These are phyloP conservation scores for Adelosebastes latens DNA, from an alignment of 2,797 vertebrate genomes.

Conservation along the genomic window DNA sequence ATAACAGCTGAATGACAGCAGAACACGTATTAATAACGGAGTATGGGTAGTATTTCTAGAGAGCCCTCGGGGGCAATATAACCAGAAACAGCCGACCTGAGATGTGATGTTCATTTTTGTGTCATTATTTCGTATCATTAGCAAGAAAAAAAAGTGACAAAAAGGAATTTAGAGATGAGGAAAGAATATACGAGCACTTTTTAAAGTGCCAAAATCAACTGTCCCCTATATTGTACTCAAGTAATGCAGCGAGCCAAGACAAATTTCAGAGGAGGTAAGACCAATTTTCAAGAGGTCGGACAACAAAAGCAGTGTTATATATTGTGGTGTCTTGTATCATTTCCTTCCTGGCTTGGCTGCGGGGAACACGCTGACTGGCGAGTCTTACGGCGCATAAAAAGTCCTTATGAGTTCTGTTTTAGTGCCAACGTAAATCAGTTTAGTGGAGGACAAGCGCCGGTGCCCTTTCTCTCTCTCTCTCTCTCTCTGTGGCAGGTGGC, in stretches of 20 bases:
- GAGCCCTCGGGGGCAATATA: background rate
- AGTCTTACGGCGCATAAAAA: constrained; percentile 55
- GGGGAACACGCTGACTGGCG: constrained; percentile 51
- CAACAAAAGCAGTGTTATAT: constrained; percentile 52
- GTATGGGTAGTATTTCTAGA: constrained; percentile 3
- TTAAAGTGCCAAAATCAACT: constrained; percentile 31
- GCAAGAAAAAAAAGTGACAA: background rate
- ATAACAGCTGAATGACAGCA: constrained; percentile 22
- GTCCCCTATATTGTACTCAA: constrained; percentile 2
- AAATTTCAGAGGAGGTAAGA: constrained; percentile 43
- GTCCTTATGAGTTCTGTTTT: constrained; percentile 62
- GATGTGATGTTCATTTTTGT: constrained; percentile 12
- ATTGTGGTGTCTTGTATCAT: constrained; percentile 57
- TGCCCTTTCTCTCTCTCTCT: constrained; percentile 35
- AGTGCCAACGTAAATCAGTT: constrained; percentile 74
- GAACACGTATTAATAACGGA: constrained; percentile 22
- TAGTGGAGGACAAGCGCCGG: constrained; percentile 63
- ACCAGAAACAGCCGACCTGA: background rate
- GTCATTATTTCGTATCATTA: constrained; percentile 9
- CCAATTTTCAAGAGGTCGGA: constrained; percentile 29
- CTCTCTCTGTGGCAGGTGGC: constrained; percentile 54
- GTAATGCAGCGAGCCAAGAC: constrained; percentile 29
- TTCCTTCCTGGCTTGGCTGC: constrained; percentile 61
- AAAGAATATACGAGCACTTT: constrained; percentile 8
- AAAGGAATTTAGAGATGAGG: constrained; percentile 2